Conservation (phyloP, 1,140 invertebrate species). For the Diorhabda carinulata region DNA sequence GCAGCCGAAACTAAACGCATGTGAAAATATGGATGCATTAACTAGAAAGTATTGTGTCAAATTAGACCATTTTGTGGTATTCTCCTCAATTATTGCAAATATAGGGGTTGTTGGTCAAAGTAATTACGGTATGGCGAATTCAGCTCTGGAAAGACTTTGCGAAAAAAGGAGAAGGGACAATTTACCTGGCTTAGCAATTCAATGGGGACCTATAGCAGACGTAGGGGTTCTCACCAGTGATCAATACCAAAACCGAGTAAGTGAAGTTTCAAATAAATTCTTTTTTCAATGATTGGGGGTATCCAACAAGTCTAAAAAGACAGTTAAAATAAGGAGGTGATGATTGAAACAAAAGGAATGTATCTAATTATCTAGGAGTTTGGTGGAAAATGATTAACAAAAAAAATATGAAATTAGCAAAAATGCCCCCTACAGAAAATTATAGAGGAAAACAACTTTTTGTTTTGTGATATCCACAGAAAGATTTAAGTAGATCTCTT, state of each 20-base stretch:
- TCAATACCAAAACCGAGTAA: neutral
- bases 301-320: no score
- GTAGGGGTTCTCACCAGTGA: conserved; percentile 46
- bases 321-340: no score
- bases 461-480: no score
- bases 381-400: no score
- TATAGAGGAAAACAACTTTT: no score
- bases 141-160: conserved; percentile 69
- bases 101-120: conserved; percentile 84
- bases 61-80: conserved; percentile 62
- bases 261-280: no score
- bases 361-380: no score
- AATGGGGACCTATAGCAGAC: conserved; percentile 70
- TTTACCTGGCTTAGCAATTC: conserved; percentile 62
- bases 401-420: no score
- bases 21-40: conserved; percentile 14
- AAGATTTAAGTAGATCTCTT: no score
- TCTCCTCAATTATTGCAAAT: conserved; percentile 85
- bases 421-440: no score
- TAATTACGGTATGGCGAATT: conserved; percentile 79
- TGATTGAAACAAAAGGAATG: no score
- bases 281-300: no score
- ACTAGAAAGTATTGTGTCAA: neutral
- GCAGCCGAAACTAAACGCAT: neutral
- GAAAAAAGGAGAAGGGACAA: conserved; percentile 56